Percentiles rank a stretch among this genome's conserved stretches.
Evolutionary conservation across 2,113 vertebrate genomes (phyloP).

Genomic region (Ceuthmochares aereus): DNA sequence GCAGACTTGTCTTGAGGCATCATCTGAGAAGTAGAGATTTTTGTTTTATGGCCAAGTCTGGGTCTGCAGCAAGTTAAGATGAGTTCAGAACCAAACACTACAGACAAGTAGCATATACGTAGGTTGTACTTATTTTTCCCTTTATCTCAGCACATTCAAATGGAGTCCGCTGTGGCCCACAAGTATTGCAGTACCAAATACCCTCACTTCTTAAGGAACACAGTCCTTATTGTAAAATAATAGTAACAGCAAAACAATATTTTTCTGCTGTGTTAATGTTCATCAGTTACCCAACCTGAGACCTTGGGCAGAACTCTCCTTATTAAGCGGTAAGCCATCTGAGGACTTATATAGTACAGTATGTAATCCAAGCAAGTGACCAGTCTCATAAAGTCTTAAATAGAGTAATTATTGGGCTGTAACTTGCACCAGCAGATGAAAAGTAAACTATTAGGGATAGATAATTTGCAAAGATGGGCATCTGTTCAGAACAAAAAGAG

Average conservation of each 20-base stretch:
- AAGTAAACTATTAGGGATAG: neutral
- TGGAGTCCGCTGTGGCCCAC: neutral
- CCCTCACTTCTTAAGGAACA: neutral
- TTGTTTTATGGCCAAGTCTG: neutral
- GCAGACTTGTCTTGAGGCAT: neutral
- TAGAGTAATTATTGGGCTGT: neutral
- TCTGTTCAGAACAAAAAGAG: neutral
- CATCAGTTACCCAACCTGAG: neutral
- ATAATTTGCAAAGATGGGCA: neutral
- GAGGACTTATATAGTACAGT: neutral
- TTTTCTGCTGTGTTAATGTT: neutral
- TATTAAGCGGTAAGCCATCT: neutral
- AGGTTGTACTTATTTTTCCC: neutral
- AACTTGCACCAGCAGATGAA: neutral
- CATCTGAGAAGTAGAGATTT: neutral
- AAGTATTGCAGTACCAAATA: neutral
- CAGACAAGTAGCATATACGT: fast-evolving
- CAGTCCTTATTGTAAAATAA: neutral
- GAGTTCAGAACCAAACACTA: neutral
- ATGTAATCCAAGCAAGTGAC: neutral
- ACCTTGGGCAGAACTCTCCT: neutral
- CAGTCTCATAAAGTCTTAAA: neutral
- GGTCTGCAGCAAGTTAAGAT: neutral
- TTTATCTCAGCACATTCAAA: neutral
- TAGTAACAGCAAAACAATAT: neutral